phyloP scores from a whole-genome alignment of 2,113 vertebrate genomes.

The Corydoras maculifer region DNA sequence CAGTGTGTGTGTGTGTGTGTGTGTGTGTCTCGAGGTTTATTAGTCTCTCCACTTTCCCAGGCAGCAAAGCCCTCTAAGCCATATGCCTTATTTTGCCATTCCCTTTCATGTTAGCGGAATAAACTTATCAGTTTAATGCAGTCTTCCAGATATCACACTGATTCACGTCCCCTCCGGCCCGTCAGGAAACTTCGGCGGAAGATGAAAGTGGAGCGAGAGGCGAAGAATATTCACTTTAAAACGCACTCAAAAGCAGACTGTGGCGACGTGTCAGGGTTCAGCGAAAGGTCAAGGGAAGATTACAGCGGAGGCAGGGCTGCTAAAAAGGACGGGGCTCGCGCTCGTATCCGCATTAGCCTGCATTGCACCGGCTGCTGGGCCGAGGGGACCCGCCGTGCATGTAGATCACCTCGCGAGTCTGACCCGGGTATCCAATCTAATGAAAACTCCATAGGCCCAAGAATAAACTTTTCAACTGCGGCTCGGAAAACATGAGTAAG shows the following conservation, averaged over 20 bases:
- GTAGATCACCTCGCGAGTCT: conserved; percentile 7
- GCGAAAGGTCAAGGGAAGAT: conserved; percentile 51
- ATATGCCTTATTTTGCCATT: conserved; percentile 64
- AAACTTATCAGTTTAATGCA: conserved; percentile 63
- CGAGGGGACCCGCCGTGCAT: conserved; percentile 8
- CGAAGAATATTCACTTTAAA: conserved; percentile 55
- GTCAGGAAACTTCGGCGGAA: conserved; percentile 62
- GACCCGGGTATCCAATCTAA: not conserved
- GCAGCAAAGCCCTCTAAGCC: conserved; percentile 57
- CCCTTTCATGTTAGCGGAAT: conserved; percentile 68
- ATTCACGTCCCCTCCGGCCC: conserved; percentile 58
- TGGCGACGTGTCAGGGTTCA: conserved; percentile 57
- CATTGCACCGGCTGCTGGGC: conserved; percentile 2
- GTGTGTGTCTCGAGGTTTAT: conserved; percentile 46
- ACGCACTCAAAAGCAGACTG: conserved; percentile 58
- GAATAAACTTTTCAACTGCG: not conserved
- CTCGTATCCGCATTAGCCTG: conserved; percentile 22
- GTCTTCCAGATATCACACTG: conserved; percentile 60
- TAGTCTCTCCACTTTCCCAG: conserved; percentile 54
- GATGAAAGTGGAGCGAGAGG: conserved; percentile 56
- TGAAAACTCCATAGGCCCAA: not conserved
- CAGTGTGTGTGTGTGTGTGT: conserved; percentile 31
- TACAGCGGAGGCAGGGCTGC: conserved; percentile 22
- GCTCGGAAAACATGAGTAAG: not conserved
- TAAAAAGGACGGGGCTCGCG: conserved; percentile 10